phyloP scores from a whole-genome alignment of 1,140 invertebrate genomes.

The Pogonognathellus flavescens region DNA sequence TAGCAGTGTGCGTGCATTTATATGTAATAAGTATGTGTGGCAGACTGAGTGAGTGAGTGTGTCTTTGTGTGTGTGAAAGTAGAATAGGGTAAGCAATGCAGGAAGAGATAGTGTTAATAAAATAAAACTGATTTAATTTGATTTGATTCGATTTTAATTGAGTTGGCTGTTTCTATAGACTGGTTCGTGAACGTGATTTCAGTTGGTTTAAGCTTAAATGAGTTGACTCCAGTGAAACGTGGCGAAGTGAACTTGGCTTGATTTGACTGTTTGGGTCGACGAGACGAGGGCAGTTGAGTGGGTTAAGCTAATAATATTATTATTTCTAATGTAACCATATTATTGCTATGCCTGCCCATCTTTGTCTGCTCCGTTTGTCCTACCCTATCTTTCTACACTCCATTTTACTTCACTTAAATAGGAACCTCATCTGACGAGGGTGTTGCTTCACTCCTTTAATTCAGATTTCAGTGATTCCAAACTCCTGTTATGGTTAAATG shows the following conservation, averaged over 20 bases:
- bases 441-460: too few species aligned
- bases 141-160: conserved; percentile 57
- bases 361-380: too few species aligned
- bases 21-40: background rate
- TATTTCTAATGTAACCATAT: conserved; percentile 7
- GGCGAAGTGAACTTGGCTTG: conserved; percentile 17
- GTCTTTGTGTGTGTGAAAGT: background rate
- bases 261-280: conserved; percentile 18
- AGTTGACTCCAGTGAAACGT: conserved; percentile 4
- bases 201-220: conserved; percentile 30
- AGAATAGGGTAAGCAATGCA: conserved; percentile 37
- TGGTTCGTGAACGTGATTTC: conserved; percentile 7
- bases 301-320: conserved; percentile 54
- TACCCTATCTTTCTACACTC: too few species aligned
- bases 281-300: conserved; percentile 22
- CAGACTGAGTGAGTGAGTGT: background rate
- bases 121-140: conserved; percentile 57
- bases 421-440: too few species aligned
- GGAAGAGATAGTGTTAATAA: conserved; percentile 43
- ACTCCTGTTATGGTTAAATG: too few species aligned
- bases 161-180: conserved; percentile 50
- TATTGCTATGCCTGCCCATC: background rate
- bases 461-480: too few species aligned
- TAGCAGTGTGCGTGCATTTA: background rate
- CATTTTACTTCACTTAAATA: too few species aligned